phyloP scores from a whole-genome alignment of 2,113 vertebrate species.

The Pitta sordida region DNA sequence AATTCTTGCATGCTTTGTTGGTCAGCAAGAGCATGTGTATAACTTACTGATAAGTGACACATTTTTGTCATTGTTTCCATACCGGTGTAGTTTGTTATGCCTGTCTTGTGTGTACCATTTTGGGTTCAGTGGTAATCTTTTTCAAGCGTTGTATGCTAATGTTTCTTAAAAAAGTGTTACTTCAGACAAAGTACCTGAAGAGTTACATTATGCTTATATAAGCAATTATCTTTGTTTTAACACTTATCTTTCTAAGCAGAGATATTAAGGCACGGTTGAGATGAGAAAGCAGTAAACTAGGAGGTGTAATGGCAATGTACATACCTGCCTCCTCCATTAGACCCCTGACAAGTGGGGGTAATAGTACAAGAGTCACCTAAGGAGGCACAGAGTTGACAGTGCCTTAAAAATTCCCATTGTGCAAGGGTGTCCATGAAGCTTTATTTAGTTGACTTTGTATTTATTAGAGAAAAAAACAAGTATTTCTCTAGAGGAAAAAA shows the following conservation, averaged over 20 bases:
- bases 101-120: neutral
- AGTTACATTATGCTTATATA: neutral
- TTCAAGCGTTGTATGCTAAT: neutral
- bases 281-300: neutral
- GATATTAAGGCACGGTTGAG: neutral
- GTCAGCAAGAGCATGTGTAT: neutral
- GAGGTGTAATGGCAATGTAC: accelerated
- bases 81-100: neutral
- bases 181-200: neutral
- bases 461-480: neutral
- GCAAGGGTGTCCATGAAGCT: neutral
- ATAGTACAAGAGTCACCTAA: neutral
- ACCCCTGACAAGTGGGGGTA: accelerated
- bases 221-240: neutral
- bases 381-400: neutral
- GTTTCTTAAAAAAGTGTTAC: neutral
- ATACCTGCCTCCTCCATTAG: accelerated
- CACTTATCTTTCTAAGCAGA: neutral
- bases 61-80: conserved; percentile 41
- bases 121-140: neutral
- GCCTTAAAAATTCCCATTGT: neutral
- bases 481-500: neutral
- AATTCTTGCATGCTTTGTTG: neutral
- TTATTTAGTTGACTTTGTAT: neutral
- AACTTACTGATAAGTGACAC: conserved; percentile 33